phyloP scores from a whole-genome alignment of 2,113 vertebrate genomes.

The Empidonax alnorum region DNA sequence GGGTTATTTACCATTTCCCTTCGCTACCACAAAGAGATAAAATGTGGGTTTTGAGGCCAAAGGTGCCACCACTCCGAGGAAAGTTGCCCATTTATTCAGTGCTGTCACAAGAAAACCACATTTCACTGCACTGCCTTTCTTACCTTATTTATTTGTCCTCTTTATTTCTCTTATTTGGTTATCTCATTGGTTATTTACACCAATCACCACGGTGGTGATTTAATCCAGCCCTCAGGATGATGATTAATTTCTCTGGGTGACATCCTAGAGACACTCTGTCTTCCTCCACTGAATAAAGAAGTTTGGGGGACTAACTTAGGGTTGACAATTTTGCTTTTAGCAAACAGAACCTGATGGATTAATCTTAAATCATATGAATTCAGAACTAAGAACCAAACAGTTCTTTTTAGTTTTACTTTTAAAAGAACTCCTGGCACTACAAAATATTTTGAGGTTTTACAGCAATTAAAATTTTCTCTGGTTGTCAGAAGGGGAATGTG shows the following conservation, averaged over 20 bases:
- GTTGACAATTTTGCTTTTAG: not conserved
- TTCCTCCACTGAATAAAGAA: not conserved
- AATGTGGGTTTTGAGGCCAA: not conserved
- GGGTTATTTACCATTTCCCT: rapidly evolving
- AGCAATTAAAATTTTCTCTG: not conserved
- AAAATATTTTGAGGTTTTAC: not conserved
- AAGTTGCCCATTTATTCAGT: rapidly evolving
- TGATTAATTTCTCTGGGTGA: not conserved
- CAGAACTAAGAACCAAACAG: not conserved
- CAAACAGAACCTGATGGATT: not conserved
- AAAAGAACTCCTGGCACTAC: not conserved
- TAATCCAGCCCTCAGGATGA: not conserved
- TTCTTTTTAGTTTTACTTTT: not conserved
- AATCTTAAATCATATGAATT: not conserved
- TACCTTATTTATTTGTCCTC: not conserved
- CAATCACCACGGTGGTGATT: not conserved
- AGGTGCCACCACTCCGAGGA: not conserved
- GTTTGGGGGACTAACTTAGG: not conserved
- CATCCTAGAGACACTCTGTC: not conserved
- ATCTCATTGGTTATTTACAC: not conserved
- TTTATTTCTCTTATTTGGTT: not conserved
- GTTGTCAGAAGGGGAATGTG: not conserved
- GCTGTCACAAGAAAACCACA: not conserved
- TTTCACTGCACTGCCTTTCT: not conserved
- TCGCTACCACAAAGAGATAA: not conserved